Conservation (phyloP, 2,888 invertebrate genomes). For the Lottia gigantea region DNA sequence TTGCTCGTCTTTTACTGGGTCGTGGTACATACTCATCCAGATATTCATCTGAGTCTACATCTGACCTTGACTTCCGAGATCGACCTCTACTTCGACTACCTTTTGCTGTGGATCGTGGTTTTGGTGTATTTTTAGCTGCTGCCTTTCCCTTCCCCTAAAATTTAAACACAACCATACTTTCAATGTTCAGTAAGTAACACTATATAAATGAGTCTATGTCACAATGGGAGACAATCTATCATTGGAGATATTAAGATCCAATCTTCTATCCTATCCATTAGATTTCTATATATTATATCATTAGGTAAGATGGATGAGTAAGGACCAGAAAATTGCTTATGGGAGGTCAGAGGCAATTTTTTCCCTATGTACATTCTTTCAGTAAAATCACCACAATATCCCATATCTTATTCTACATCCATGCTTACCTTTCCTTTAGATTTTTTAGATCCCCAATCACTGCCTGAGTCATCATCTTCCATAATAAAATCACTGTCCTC, state of each 20-base stretch:
- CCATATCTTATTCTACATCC: no score
- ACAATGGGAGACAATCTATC: no score
- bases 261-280: no score
- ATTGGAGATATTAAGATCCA: no score
- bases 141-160: slow-evolving; percentile 18
- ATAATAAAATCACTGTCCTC: slow-evolving; percentile 61
- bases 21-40: slow-evolving; percentile 53
- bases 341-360: no score
- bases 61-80: slow-evolving; percentile 25
- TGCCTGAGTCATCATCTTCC: slow-evolving; percentile 59
- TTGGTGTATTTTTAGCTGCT: slow-evolving; percentile 27
- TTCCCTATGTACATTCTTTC: no score
- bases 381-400: no score
- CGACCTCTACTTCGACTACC: slow-evolving; percentile 20
- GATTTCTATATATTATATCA: no score
- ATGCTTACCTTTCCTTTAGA: slow-evolving; percentile 30
- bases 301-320: no score
- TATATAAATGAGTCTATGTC: no score
- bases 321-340: no score
- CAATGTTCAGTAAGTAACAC: no score
- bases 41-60: slow-evolving; percentile 40
- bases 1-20: slow-evolving; percentile 47
- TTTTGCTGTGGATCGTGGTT: slow-evolving; percentile 24
- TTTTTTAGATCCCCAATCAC: slow-evolving; percentile 58
- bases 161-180: background rate